Base-by-base conservation (phyloP, 2,797 vertebrate genomes). In the Bovichtus diacanthus region DNA sequence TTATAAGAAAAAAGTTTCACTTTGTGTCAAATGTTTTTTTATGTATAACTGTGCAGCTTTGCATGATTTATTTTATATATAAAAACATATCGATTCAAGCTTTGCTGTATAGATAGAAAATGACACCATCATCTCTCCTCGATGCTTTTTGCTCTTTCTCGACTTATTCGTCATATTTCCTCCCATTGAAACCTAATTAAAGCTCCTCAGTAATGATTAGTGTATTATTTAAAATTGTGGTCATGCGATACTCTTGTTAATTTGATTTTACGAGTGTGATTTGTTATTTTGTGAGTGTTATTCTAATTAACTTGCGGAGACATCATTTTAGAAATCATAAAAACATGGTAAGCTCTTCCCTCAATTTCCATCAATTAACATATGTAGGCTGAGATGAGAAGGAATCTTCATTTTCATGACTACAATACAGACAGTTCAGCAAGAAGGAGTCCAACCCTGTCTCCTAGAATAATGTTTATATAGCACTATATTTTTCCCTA, bases 171-270 rank as follows among this genome's bases (percentile, higher is more conserved):
- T 78, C 38, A 58, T 41, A 44, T 49, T 70, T 60, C 6, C 34
- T 47, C 9, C 64, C 44, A 59, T 2, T 58, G 38, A 84, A 82
- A 60, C 51, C 16, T 65, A 39, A 63, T 81, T 61, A 71, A 55
- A 60, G 8, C 65, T 63, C 23, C 31, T 70, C 13, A 49, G 15
- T 19, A 43, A 43, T 19, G 19, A 62, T 34, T 23, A 29, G 10
- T 15, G 36, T n/a, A 5, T 39, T 51, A 21, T 43, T 58, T 55
- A 4, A 13, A 36, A 31, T 75, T 68, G 54, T 70, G 15, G 36
- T 16, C 8, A 15, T 58, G n/a, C 38, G 41, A 56, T 68, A 70
- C 61, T 34, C 50, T 69, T 53, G n/a, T 53, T 47, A 19, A 36
- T 38, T 56, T 39, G 55, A 19, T 60, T 59, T 47, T 46, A 46